These are phyloP conservation scores for Thalassophryne amazonica DNA, from an alignment of 2,797 vertebrate genomes.

Conservation along the genomic window DNA sequence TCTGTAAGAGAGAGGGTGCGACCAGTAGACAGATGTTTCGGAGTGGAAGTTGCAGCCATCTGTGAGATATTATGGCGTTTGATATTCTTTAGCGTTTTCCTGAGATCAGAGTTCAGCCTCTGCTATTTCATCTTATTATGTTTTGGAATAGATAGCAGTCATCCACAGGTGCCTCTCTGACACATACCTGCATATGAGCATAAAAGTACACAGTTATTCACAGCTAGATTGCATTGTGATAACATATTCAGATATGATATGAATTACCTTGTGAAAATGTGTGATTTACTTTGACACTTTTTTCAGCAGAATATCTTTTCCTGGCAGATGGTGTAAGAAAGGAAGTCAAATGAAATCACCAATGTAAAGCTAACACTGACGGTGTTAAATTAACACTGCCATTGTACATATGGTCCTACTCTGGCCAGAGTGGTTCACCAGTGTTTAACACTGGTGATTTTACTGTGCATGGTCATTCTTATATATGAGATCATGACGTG, in stretches of 20 bases:
- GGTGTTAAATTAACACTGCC: too few species aligned
- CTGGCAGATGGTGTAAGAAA: constrained; percentile 54
- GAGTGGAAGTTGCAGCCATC: constrained; percentile 37
- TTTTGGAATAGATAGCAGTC: constrained; percentile 49
- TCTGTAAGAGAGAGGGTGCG: constrained; percentile 2
- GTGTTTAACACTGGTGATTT: too few species aligned
- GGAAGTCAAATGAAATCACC: too few species aligned
- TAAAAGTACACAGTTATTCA: constrained; percentile 56
- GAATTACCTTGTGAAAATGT: constrained; percentile 54
- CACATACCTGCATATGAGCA: constrained; percentile 48
- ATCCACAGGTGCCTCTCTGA: constrained; percentile 55
- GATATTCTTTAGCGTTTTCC: constrained; percentile 40
- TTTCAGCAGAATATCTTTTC: constrained; percentile 58
- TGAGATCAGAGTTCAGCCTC: constrained; percentile 58
- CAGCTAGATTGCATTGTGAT: constrained; percentile 61
- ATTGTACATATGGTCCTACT: too few species aligned
- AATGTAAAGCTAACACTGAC: too few species aligned
- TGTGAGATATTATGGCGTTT: constrained; percentile 47
- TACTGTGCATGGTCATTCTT: too few species aligned
- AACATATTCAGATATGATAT: constrained; percentile 74
- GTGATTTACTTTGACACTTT: constrained; percentile 70
- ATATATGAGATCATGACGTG: too few species aligned
- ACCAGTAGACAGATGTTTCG: constrained; percentile 28
- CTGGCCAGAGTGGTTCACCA: too few species aligned
- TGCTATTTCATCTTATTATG: constrained; percentile 58